Evolutionary conservation across 2,113 vertebrate genomes (phyloP), one percentile per base, ranked within the genome.

Genomic region (Cryptoleucopteryx plumbea): DNA sequence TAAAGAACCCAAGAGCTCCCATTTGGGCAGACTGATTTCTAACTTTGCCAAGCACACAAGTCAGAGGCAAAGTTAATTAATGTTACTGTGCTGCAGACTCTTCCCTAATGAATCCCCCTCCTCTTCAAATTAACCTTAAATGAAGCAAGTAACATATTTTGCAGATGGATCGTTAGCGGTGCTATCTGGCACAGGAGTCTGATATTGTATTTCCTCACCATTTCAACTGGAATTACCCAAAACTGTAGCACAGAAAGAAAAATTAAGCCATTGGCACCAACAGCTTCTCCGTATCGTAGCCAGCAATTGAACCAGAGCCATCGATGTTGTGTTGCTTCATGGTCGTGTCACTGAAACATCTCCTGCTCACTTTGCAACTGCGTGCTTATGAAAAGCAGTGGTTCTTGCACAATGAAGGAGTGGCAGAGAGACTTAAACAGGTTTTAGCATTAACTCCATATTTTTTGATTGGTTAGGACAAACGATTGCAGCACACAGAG

Each of bases 41-140:
- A 36, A 16, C 79, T 68, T 75, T 56, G 55, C 79, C 74, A 82
- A 87, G 82, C 59, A 48, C 63, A 25, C 25, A 32, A 66, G 48
- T 88, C 68, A 92, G 79, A 92, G 70, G 70, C 82, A 95, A 90
- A 92, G 34, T 65, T 85, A 82, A 65, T 82, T 86, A 92, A 72
- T 50, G 65, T 56, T 89, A 38, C 43, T 73, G 72, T 82, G 70
- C 66, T 83, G 61, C 65, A 74, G 47, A 38, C 22, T 68, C 58
- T 62, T 73, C 71, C 66, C 61, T 89, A 66, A 92, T 78, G 91
- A 86, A 88, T 78, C 73, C 79, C 65, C 38, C 59, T 92, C 86
- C 70, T 88, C 86, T 59, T 81, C 58, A 81, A 85, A 87, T 85
- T 65, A 87, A 78, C 59, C 70, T 79, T 73, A 82, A 82, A 90